Evolutionary conservation across 2,797 vertebrate species (phyloP), one percentile per base, ranked within the genome.

Genomic region (Tachyglossus aculeatus): DNA sequence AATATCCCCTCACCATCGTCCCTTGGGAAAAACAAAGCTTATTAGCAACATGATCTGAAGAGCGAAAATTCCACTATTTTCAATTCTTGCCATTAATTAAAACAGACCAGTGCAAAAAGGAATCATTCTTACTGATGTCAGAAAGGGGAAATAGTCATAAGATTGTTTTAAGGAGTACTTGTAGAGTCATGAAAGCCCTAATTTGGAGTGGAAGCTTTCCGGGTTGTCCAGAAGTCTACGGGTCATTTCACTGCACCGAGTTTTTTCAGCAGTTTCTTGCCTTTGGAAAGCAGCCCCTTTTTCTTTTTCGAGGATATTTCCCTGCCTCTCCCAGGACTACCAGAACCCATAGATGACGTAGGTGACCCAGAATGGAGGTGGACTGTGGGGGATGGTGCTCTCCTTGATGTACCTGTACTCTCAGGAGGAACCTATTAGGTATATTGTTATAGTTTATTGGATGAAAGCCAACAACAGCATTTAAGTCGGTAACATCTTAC

Each of bases 221-320:
- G 85, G 45, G 81, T 78, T 81, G 86, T 93, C 88, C 84, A 63
- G 82, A 86, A 85, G 83, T 76, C 80, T 80, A 73, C 29, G 88
- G 85, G 69, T 96, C 95, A 96, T 91, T 96, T 95, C 90, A 96
- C 95, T 88, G 96, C 91, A 83, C 95, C 95, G 81, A 96, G 95
- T 92, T 91, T 96, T 94, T 96, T 95, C 92, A 97, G 95, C 73
- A 96, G 94, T 90, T 94, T 96, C 95, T 96, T 97, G 91, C 96
- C 95, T 95, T 96, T 96, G 94, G 93, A 96, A 93, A 98, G 94
- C 87, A 96, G 96, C 94, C 96, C 96, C 93, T 94, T 97, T 95
- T 94, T 97, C 95, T 95, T 95, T 96, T 93, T 94, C 92, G 94
- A 93, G 93, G 94, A 81, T 91, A 94, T 88, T 88, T 96, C 96